phyloP scores from a whole-genome alignment of 2,113 vertebrate genomes.

The Pedetes capensis region DNA sequence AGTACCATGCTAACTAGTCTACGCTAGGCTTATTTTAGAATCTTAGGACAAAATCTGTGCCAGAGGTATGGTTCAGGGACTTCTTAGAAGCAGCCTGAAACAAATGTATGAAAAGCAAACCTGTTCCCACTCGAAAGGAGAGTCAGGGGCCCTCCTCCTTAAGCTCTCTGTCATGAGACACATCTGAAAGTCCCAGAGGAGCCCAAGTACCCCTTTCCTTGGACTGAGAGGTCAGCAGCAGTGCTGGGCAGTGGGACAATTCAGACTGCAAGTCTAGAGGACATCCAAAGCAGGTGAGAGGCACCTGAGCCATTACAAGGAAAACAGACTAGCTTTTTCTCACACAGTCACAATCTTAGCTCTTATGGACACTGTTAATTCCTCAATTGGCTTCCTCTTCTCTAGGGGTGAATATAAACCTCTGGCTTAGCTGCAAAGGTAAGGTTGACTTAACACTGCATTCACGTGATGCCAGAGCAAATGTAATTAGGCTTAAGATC shows the following conservation, averaged over 20 bases:
- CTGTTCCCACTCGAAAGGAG: background rate
- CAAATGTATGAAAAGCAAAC: background rate
- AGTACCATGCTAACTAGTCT: background rate
- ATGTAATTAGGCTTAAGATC: conserved; percentile 9
- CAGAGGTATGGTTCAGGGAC: background rate
- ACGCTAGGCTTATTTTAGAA: background rate
- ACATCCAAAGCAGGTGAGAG: background rate
- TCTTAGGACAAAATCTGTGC: background rate
- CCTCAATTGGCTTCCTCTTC: background rate
- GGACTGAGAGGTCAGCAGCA: background rate
- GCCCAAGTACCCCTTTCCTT: background rate
- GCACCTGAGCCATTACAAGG: background rate
- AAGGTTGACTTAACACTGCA: background rate
- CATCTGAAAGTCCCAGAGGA: background rate
- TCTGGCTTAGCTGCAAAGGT: background rate
- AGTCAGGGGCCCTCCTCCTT: background rate
- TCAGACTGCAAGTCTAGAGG: background rate
- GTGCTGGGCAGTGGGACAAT: background rate
- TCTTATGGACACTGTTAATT: background rate
- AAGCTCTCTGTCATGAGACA: background rate
- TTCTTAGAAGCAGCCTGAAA: conserved; percentile 6
- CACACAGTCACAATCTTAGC: background rate
- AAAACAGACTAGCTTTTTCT: background rate
- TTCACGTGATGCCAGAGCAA: conserved; percentile 20
- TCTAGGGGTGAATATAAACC: background rate